Evolutionary conservation across 37 sponge, comb jelly and placozoan genomes (phyloP).

Genomic region (Chondrilla cf. caribensis): DNA sequence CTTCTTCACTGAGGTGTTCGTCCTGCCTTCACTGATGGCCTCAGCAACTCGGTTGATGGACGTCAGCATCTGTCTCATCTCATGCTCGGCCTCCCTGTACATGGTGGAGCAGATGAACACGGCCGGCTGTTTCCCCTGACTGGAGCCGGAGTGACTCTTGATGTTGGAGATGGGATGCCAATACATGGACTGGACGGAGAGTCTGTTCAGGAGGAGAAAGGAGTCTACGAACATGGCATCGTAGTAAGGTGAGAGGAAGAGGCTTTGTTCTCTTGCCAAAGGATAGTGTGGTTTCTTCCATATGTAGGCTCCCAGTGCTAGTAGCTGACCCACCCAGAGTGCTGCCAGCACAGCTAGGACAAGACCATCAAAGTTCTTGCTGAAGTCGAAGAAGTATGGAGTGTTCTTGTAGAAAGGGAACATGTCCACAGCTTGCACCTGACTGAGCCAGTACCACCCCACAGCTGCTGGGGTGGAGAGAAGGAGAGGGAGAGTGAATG

Average conservation of each 20-base stretch:
- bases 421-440: neutral
- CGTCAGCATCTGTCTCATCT: slow-evolving; percentile 75
- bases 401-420: neutral
- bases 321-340: slow-evolving; percentile 57
- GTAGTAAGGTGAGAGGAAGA: slow-evolving; percentile 77
- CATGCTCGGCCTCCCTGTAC: slow-evolving; percentile 68
- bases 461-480: slow-evolving; percentile 51
- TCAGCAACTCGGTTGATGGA: slow-evolving; percentile 69
- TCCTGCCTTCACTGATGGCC: slow-evolving; percentile 2
- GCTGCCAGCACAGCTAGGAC: neutral
- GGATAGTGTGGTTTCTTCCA: slow-evolving; percentile 47
- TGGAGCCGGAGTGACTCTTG: neutral
- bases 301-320: slow-evolving; percentile 44
- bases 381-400: neutral
- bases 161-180: slow-evolving; percentile 4
- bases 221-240: slow-evolving; percentile 70
- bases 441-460: slow-evolving; percentile 1
- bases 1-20: neutral
- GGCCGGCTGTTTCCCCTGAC: neutral
- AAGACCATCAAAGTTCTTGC: neutral
- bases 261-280: slow-evolving; percentile 59
- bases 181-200: slow-evolving; percentile 13
- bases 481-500: slow-evolving; percentile 48
- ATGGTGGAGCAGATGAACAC: slow-evolving; percentile 90
- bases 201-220: slow-evolving; percentile 62